These are phyloP conservation scores for Melanargia galathea DNA, from an alignment of 2,888 invertebrate species.

Conservation along the genomic window DNA sequence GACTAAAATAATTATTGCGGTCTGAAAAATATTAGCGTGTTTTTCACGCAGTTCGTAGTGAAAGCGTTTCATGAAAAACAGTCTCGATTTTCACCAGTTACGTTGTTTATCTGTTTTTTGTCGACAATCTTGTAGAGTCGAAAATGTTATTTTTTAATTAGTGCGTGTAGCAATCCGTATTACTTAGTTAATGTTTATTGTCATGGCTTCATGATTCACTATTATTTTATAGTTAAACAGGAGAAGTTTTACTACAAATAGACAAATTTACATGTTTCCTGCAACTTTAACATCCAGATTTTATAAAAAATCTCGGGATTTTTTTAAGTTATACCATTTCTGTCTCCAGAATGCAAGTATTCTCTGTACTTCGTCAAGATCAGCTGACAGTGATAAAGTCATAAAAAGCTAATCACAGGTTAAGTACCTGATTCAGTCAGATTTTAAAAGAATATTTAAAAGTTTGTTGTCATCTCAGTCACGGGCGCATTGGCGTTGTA, in stretches of 20 bases:
- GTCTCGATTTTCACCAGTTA: conserved; percentile 2
- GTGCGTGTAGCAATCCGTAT: neutral
- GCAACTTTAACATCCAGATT: no score
- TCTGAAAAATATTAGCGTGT: neutral
- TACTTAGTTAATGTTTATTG: neutral
- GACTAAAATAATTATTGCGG: no score
- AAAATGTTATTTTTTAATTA: neutral
- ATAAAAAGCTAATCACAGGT: no score
- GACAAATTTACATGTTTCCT: no score
- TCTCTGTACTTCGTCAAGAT: no score
- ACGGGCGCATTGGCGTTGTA: conserved; percentile 30
- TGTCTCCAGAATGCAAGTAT: no score
- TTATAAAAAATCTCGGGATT: no score
- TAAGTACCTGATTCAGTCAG: neutral
- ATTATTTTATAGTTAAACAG: neutral
- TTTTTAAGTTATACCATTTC: no score
- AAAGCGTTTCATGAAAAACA: conserved; percentile 4
- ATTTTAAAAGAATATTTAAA: neutral
- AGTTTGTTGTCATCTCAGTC: conserved; percentile 30
- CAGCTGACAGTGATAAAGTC: no score
- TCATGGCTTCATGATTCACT: neutral
- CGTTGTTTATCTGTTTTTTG: conserved; percentile 1
- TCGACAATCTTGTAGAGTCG: neutral
- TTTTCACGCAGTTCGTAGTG: neutral
- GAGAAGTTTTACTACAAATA: no score